Evolutionary conservation across 2,888 invertebrate species (phyloP), one percentile per base, ranked within the genome.

Genomic region (Lasioglossum morio): DNA sequence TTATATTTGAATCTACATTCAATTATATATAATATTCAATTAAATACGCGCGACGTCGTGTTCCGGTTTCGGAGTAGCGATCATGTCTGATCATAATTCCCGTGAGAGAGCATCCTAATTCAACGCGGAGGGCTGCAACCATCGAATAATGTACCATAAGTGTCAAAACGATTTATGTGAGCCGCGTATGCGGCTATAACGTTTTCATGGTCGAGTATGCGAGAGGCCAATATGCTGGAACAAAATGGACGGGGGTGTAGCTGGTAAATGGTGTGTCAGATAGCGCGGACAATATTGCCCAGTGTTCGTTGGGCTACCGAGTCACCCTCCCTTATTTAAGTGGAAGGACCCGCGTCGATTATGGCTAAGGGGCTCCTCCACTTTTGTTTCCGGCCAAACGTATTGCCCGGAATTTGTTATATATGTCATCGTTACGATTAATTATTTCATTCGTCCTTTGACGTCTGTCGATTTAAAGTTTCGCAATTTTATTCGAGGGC

Each of bases 201-300:
- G 76, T 86, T 88, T 90, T 85, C 86, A 77, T 76, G 79, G 85
- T 27, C 76, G 84, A 83, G 84, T 74, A 87, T 85, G 77, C 82
- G 83, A 81, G 82, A 81, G 75, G 85, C 86, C 88, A 86, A 88
- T 90, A 87, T 84, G 87, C 80, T 73, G 66, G 79, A 46, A 79
- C 85, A 85, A 91, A 89, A 86, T 87, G 86, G 86, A 66, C 83
- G 80, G 80, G 84, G 85, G 85, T 85, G 82, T 75, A 72, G 81
- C 73, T 87, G 87, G 90, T 82, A 90, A 91, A 93, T 92, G 89
- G 92, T 92, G 92, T 92, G 93, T 92, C 91, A 90, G 91, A 91
- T 93, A 92, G 91, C 91, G 86, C 89, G 87, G 88, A 92, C 93
- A 92, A 94, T 93, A 94, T 93, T 93, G 92, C 92, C 73, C 89